Conservation (phyloP, 2,888 invertebrate species). For the Xylocampa areola region DNA sequence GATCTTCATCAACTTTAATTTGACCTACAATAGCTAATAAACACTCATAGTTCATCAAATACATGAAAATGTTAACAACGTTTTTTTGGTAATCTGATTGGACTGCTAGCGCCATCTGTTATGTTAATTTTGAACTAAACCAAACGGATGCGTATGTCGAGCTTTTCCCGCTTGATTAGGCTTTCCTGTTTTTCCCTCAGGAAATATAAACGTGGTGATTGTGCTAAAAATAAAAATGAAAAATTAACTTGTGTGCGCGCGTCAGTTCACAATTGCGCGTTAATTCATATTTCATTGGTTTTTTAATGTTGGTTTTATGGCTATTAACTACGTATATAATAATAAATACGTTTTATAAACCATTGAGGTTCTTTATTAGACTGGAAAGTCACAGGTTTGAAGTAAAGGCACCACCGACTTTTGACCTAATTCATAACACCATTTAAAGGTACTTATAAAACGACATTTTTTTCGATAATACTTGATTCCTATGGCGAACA, state of each 20-base stretch:
- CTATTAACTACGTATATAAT: too few species aligned
- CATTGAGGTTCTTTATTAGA: too few species aligned
- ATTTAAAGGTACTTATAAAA: too few species aligned
- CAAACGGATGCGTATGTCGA: conserved; percentile 20
- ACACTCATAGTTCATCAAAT: conserved; percentile 1
- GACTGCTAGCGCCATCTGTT: conserved; percentile 36
- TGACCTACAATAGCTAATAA: conserved; percentile 25
- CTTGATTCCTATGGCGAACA: too few species aligned
- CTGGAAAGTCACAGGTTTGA: too few species aligned
- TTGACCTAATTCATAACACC: too few species aligned
- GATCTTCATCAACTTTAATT: too few species aligned
- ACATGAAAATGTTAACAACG: conserved; percentile 1
- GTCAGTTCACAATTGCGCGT: conserved; percentile 16
- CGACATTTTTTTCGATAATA: too few species aligned
- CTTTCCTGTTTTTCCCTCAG: conserved; percentile 43
- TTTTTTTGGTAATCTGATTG: neutral
- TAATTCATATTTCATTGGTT: conserved; percentile 11
- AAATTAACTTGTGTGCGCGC: conserved; percentile 18
- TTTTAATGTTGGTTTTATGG: too few species aligned
- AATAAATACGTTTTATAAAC: too few species aligned
- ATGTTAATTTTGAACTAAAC: conserved; percentile 12
- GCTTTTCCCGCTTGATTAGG: conserved; percentile 53
- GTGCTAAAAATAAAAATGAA: conserved; percentile 47
- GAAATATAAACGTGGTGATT: conserved; percentile 39
- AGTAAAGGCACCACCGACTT: too few species aligned